Conservation (phyloP, 2,888 invertebrate genomes). For the Drosophila falleni region DNA sequence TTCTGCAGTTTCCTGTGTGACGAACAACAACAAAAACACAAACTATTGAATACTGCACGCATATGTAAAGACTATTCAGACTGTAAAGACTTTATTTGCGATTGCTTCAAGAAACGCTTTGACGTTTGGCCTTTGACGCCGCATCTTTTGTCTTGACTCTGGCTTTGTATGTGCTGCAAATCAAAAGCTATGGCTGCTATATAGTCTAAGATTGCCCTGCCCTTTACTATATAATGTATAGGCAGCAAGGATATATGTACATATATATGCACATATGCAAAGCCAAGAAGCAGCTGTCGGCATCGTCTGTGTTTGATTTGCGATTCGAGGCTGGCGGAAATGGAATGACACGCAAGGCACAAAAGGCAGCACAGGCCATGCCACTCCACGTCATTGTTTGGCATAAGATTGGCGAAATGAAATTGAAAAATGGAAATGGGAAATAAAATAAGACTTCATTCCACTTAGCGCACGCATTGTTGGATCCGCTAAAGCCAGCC, state of each 20-base stretch:
- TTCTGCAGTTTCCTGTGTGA: conserved; percentile 80
- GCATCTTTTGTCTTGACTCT: conserved; percentile 51
- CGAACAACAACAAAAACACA: conserved; percentile 34
- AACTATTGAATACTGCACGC: conserved; percentile 22
- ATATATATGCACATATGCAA: conserved; percentile 41
- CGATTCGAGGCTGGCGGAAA: conserved; percentile 77
- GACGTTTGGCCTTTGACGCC: conserved; percentile 81
- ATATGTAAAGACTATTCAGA: conserved; percentile 33
- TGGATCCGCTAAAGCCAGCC: conserved; percentile 4
- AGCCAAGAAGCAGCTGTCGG: conserved; percentile 62
- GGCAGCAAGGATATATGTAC: conserved; percentile 8
- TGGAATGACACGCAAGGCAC: conserved; percentile 83
- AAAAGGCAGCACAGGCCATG: conserved; percentile 52
- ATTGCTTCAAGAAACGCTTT: conserved; percentile 34
- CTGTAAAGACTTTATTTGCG: conserved; percentile 39
- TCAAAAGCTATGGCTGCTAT: conserved; percentile 66
- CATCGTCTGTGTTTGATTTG: conserved; percentile 69
- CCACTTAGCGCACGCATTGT: conserved; percentile 54
- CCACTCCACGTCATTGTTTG: conserved; percentile 71
- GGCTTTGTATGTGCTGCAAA: conserved; percentile 53
- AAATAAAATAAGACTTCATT: conserved; percentile 34
- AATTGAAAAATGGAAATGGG: conserved; percentile 41
- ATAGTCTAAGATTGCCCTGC: conserved; percentile 49
- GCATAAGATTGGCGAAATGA: conserved; percentile 58
- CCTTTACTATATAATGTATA: neutral